Base-by-base conservation (phyloP, 2,888 invertebrate genomes). In the Ormyrus nitidulus region DNA sequence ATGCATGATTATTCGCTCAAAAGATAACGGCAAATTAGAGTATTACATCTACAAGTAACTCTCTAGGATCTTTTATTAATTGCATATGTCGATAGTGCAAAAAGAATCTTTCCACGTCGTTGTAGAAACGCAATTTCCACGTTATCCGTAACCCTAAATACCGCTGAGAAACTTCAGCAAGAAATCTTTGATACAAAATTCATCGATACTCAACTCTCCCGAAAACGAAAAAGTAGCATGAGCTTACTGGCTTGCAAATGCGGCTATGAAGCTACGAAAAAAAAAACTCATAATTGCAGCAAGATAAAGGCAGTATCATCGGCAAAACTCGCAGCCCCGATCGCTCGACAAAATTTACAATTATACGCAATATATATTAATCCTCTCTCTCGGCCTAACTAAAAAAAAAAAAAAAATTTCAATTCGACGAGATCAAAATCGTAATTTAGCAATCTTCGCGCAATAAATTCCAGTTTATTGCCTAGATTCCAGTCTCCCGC, bases 221-320 rank as follows among this genome's bases (percentile, higher is more conserved):
- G 46, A 59, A 34, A 58, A 44, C 8, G 51, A 74, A 44, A 68
- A 59, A 66, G 6, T 51, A 54, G 8, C 6, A 56, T 10, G 51
- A 10, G 46, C 9, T 59, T 46, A 75, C 75, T 75, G 75, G 68
- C 75, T 68, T 59, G 61, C 58, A 6, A 46, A 54, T 56, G 46
- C 8, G 34, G 34, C 34, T 44, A 58, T 56, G 58, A 70, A 56
- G 70, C 13, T 59, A 44, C 49, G 58, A 10, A 19, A 64, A 10
- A 53, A 77, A 72, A 72, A 49, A 44, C 9, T 19, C 44, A 53
- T 58, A 34, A 53, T 11, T n/a, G 68, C 51, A 53, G 61, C 71
- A 62, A 71, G 69, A 59, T 59, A 49, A 51, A 19, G 70, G 59
- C 70, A 71, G 70, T 59, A 58, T 54, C 6, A 51, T 71, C 8